Percentiles rank a stretch among this genome's conserved stretches.
Conservation (phyloP, 2,888 invertebrate genomes). For the Nomada ferruginata region DNA sequence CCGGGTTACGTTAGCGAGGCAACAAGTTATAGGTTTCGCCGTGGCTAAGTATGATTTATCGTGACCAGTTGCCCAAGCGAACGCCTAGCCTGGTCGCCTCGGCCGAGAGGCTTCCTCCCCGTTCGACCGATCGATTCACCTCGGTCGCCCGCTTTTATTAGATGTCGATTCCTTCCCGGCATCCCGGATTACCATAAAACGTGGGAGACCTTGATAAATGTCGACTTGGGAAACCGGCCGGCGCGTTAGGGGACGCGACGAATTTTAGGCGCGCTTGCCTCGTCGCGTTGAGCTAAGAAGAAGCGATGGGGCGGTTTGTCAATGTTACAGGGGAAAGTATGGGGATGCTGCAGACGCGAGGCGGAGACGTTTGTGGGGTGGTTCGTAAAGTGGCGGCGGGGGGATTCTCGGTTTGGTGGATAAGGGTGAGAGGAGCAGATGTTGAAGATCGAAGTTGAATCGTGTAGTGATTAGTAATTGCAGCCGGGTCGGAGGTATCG, state of each 20-base stretch:
- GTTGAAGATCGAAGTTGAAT: too few relatives aligned
- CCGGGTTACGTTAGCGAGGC: constrained; percentile 66
- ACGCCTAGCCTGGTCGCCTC: background rate
- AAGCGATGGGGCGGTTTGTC: too few relatives aligned
- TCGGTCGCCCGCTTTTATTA: constrained; percentile 42
- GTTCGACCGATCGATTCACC: background rate
- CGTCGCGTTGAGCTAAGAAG: background rate
- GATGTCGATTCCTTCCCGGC: constrained; percentile 43
- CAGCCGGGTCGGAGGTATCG: too few relatives aligned
- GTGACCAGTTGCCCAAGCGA: constrained; percentile 61
- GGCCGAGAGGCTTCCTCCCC: constrained; percentile 18
- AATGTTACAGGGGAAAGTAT: too few relatives aligned
- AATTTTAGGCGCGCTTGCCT: background rate
- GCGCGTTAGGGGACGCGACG: background rate
- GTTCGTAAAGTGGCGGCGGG: too few relatives aligned
- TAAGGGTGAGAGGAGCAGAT: too few relatives aligned
- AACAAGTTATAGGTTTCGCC: constrained; percentile 65
- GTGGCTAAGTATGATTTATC: constrained; percentile 72
- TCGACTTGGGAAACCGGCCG: background rate
- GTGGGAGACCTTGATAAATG: constrained; percentile 44
- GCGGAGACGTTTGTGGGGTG: too few relatives aligned
- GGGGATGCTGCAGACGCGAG: too few relatives aligned
- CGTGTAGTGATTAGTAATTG: too few relatives aligned
- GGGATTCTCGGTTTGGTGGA: too few relatives aligned
- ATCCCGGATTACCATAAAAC: constrained; percentile 51